Evolutionary conservation across 1,140 invertebrate species (phyloP), one percentile per base, ranked within the genome.

Genomic region (Leptoteleia sp.): DNA sequence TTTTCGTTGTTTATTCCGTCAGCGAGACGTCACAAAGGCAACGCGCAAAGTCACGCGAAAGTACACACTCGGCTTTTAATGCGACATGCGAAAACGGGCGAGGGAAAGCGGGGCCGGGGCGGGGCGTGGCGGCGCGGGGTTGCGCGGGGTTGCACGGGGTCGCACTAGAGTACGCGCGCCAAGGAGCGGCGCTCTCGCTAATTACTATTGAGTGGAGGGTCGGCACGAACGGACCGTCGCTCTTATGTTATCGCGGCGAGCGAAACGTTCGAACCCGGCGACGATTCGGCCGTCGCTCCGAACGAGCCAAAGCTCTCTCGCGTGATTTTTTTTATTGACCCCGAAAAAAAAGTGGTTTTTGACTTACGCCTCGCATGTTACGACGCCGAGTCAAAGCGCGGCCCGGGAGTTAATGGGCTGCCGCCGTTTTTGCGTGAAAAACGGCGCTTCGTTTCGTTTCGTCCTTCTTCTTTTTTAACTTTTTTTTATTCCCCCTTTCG

Each of bases 181-280:
- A 33, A 43, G 62, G 11, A 19, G n/a, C n/a, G n/a, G 64, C 16
- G 4, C 42, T 31, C 15, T 68, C 27, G 40, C 47, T 72, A 62
- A 72, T 72, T 73, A 64, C 57, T 40, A 73, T 73, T 43, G 70
- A 55, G 50, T 48, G n/a, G n/a, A n/a, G 29, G 47, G 25, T 11
- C 4, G 35, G 12, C 54, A 27, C 17, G 37, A 1, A 40, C 8
- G 47, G 57, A 55, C 55, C 48, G 50, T 55, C 38, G 47, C 37
- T 54, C 4, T 43, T 43, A 33, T 9, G 48, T 59, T 70, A 45
- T 22, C n/a, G 1, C 29, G 19, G 12, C 22, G 16, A 31, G 45
- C 11, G 52, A 61, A 61, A 61, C 37, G 52, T 61, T 71, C 59
- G 40, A 47, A 16, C 50, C 11, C 19, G 16, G 8, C 16, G 29